phyloP scores from a whole-genome alignment of 2,888 invertebrate genomes.

The Nasonovia ribisnigri region DNA sequence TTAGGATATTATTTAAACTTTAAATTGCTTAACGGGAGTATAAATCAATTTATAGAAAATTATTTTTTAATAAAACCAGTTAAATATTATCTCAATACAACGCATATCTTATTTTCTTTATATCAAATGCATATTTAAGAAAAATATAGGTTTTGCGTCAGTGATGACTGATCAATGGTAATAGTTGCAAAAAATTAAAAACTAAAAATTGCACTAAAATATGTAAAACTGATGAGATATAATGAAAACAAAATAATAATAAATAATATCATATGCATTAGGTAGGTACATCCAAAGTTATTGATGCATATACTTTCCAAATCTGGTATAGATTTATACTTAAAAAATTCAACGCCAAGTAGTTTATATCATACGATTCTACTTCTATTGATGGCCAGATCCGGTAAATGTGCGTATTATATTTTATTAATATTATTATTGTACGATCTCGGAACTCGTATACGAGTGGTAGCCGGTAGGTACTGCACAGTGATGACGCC shows the following conservation, averaged over 20 bases:
- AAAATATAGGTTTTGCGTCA: too few relatives aligned
- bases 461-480: background rate
- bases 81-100: background rate
- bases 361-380: background rate
- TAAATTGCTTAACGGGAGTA: background rate
- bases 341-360: background rate
- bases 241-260: background rate
- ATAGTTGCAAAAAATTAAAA: background rate
- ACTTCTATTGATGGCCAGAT: background rate
- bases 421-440: background rate
- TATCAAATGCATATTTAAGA: background rate
- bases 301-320: too few relatives aligned
- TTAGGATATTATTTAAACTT: background rate
- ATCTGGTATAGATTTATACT: background rate
- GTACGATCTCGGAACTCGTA: background rate
- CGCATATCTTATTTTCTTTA: background rate
- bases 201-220: background rate
- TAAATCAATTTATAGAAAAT: background rate
- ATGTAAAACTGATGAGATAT: background rate
- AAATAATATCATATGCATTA: background rate
- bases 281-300: background rate
- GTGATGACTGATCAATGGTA: background rate
- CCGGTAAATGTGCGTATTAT: background rate
- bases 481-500: background rate
- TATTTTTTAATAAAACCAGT: background rate